Evolutionary conservation across 2,113 vertebrate species (phyloP).

Genomic region (Ailuropoda melanoleuca): DNA sequence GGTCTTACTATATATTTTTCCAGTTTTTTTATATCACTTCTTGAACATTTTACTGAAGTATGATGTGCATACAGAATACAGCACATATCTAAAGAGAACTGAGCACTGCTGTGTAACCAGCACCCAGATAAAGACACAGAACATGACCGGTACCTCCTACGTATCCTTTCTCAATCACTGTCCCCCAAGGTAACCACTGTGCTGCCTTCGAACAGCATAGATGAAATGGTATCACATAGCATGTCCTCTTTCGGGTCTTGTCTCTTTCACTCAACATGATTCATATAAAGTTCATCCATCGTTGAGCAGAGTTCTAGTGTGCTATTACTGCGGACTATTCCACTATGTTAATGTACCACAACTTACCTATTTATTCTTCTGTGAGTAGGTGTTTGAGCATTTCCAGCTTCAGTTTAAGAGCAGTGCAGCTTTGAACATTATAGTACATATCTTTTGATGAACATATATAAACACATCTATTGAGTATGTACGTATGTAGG

Average conservation of each 20-base stretch:
- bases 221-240: background rate
- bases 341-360: background rate
- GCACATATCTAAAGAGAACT: background rate
- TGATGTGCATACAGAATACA: background rate
- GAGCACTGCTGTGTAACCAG: background rate
- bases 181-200: background rate
- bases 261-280: background rate
- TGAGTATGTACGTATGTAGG: background rate
- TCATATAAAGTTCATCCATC: background rate
- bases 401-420: background rate
- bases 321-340: too few relatives aligned
- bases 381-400: background rate
- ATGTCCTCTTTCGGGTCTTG: background rate
- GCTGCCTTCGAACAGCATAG: background rate
- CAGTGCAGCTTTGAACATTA: background rate
- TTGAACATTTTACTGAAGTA: background rate
- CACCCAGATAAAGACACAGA: background rate
- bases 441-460: background rate
- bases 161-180: background rate
- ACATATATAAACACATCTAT: background rate
- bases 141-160: accelerated
- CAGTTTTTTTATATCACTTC: background rate
- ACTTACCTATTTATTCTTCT: background rate
- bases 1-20: background rate
- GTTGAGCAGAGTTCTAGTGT: background rate